Conservation (phyloP, 2,113 vertebrate species). For the Ptilorrhoa leucosticta region DNA sequence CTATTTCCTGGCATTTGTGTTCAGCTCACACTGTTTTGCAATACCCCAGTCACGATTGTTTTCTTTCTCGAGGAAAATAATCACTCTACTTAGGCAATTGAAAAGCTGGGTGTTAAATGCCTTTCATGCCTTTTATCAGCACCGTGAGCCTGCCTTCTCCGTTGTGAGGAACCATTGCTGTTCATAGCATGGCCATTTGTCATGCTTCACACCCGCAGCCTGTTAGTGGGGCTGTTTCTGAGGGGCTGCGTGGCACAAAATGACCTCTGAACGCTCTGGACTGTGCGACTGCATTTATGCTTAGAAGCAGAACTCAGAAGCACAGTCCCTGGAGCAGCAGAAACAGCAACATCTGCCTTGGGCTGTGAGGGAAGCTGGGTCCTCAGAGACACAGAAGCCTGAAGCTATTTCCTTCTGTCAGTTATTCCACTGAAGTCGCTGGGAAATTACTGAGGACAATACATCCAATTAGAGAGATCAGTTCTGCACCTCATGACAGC, state of each 20-base stretch:
- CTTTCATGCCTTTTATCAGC: background rate
- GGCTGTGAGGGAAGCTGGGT: background rate
- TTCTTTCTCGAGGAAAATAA: slow-evolving; percentile 16
- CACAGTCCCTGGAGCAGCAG: background rate
- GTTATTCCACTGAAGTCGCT: background rate
- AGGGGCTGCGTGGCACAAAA: background rate
- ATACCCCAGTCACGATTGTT: background rate
- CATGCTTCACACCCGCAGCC: background rate
- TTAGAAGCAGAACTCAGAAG: background rate
- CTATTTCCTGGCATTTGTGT: slow-evolving; percentile 10
- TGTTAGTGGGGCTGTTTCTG: background rate
- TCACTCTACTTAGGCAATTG: background rate
- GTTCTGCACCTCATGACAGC: background rate
- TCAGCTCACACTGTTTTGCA: background rate
- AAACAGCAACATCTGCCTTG: background rate
- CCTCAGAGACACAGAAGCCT: background rate
- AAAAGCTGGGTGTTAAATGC: background rate
- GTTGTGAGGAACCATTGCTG: background rate
- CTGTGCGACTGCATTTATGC: background rate
- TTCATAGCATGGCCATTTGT: background rate
- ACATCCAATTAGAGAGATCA: background rate
- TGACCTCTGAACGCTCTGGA: background rate
- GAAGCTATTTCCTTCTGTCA: background rate
- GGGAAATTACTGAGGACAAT: background rate
- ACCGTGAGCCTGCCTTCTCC: background rate